Evolutionary conservation across 2,888 invertebrate genomes (phyloP).

Genomic region (Napeogenes inachia): DNA sequence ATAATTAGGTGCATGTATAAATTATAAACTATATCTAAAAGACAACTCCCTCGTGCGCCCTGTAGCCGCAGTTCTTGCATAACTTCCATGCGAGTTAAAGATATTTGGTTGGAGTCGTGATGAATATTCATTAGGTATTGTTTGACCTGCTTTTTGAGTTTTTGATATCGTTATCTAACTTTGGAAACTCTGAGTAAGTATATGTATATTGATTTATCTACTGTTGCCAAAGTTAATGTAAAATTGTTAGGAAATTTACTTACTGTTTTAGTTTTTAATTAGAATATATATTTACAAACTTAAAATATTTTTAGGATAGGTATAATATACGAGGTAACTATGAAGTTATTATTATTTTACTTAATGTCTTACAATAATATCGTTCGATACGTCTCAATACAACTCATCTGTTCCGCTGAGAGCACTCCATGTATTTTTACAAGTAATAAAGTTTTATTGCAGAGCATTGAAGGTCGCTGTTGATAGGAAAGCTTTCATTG

Average conservation of each 20-base stretch:
- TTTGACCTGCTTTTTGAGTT: conserved; percentile 4
- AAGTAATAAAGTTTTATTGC: conserved; percentile 53
- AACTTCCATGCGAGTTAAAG: not conserved
- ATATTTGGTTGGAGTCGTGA: not conserved
- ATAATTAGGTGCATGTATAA: no score
- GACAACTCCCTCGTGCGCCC: not conserved
- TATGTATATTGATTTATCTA: not conserved
- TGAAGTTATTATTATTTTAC: no score
- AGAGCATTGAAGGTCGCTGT: conserved; percentile 41
- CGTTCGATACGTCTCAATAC: not conserved
- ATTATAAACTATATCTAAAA: no score
- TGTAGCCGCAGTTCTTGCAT: not conserved
- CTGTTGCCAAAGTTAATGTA: no score
- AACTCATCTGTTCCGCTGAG: conserved; percentile 3
- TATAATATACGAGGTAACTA: no score
- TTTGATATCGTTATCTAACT: conserved; percentile 7
- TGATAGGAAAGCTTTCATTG: conserved; percentile 48
- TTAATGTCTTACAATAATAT: no score
- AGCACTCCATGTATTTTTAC: conserved; percentile 33
- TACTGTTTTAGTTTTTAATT: no score
- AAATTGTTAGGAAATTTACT: no score
- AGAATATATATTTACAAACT: no score
- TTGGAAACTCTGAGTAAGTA: not conserved
- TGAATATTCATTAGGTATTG: conserved; percentile 12
- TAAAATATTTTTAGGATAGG: no score